Percentiles rank a stretch among this genome's conserved stretches.
Evolutionary conservation across 2,113 vertebrate species (phyloP).

Genomic region (Ceyx cyanopectus): DNA sequence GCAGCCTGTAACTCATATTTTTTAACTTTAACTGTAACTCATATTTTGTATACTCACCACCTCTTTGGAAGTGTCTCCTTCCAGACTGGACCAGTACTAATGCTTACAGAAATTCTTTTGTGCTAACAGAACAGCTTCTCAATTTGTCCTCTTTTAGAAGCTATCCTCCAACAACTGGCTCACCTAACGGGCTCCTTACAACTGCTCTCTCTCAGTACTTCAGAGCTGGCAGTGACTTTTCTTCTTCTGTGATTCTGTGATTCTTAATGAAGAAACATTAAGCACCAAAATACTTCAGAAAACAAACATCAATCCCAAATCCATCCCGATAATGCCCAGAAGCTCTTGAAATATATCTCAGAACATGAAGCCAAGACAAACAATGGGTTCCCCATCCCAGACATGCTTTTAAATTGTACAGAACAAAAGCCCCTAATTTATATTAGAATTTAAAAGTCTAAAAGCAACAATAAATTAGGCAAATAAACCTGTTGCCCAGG

Average conservation of each 20-base stretch:
- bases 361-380: constrained; percentile 50
- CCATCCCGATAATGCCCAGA: constrained; percentile 16
- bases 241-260: neutral
- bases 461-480: constrained; percentile 66
- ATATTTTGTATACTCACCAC: neutral
- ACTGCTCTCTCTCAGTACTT: neutral
- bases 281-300: constrained; percentile 20
- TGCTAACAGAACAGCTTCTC: neutral
- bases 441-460: constrained; percentile 58
- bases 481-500: constrained; percentile 59
- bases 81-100: neutral
- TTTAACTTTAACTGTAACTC: neutral
- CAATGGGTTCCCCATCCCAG: neutral
- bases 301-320: constrained; percentile 1
- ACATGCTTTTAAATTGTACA: constrained; percentile 30
- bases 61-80: neutral
- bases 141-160: neutral
- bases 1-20: neutral
- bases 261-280: constrained; percentile 1
- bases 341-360: constrained; percentile 44
- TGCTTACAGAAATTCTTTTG: neutral
- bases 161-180: neutral
- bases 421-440: constrained; percentile 67
- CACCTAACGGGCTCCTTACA: neutral
- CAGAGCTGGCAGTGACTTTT: neutral